Evolutionary conservation across 2,888 invertebrate species (phyloP), one percentile per base, ranked within the genome.

Genomic region (Hedya salicella): DNA sequence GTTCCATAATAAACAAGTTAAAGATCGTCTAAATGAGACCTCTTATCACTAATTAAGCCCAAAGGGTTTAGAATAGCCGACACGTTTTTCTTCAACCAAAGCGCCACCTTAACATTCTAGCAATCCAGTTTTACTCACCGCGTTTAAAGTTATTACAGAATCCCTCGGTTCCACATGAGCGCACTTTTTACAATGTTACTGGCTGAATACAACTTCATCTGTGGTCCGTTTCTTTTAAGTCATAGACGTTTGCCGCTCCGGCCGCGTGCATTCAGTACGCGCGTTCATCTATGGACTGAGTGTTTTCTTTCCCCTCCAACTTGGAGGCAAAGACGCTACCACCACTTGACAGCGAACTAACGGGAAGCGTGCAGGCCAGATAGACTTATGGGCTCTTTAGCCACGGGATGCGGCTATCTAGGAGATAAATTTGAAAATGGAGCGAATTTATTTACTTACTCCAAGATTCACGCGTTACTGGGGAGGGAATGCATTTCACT

Each of bases 251-350:
- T 77, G 72, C 60, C 66, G 61, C 60, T 53, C 54, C 32, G 39
- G 42, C 48, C 66, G 75, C 85, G 86, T 81, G 79, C 82, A 75
- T 72, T 49, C 77, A 73, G 70, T 70, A 74, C 71, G 78, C 83
- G 82, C 85, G 83, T 75, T 80, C 78, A 70, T 82, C 81, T 87
- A 81, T 80, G 79, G 74, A 89, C 89, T 89, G 86, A 86, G 77
- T 83, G 74, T 79, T 82, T 83, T 83, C 78, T 79, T 82, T 76
- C 71, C 78, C 71, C 72, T 72, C 72, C 72, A 72, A 72, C 70
- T 69, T 69, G 69, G 70, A 71, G 71, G 71, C 69, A 62, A 73
- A 68, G 69, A 64, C 59, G 62, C 60, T 42, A 57, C 67, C 71
- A 72, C 74, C 76, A 75, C 76, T 75, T 76, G 75, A 71, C 73